phyloP scores from a whole-genome alignment of 2,888 invertebrate genomes.

The Rotaria socialis region DNA sequence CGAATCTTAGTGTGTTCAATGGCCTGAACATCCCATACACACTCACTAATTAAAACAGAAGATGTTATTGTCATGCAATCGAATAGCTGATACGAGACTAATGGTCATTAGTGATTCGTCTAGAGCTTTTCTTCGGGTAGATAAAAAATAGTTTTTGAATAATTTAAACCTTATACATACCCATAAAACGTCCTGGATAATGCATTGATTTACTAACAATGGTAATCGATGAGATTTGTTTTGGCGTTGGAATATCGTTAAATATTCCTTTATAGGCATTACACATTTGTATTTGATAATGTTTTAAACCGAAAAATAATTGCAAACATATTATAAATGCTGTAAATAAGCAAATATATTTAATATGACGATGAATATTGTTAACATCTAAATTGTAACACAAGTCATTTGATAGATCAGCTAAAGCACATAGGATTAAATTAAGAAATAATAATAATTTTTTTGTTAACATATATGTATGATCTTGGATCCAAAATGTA shows the following conservation, averaged over 20 bases:
- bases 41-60: too few relatives aligned
- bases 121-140: too few relatives aligned
- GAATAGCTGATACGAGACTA: too few relatives aligned
- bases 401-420: conserved; percentile 23
- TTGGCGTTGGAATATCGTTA: conserved; percentile 43
- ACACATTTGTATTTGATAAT: conserved; percentile 43
- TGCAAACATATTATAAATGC: conserved; percentile 37
- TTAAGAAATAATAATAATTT: conserved; percentile 41
- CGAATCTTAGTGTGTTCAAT: too few relatives aligned
- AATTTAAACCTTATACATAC: neutral
- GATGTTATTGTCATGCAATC: too few relatives aligned
- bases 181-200: conserved; percentile 37
- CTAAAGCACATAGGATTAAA: conserved; percentile 38
- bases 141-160: too few relatives aligned
- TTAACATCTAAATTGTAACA: conserved; percentile 31
- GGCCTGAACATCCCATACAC: too few relatives aligned
- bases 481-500: conserved; percentile 35
- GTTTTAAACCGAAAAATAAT: conserved; percentile 41
- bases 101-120: too few relatives aligned
- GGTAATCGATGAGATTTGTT: conserved; percentile 40
- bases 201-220: conserved; percentile 42
- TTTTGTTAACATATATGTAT: conserved; percentile 16
- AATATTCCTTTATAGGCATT: conserved; percentile 43
- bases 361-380: conserved; percentile 38
- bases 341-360: conserved; percentile 38